These are phyloP conservation scores for Ahaetulla prasina DNA, from an alignment of 2,113 vertebrate species.

Conservation along the genomic window DNA sequence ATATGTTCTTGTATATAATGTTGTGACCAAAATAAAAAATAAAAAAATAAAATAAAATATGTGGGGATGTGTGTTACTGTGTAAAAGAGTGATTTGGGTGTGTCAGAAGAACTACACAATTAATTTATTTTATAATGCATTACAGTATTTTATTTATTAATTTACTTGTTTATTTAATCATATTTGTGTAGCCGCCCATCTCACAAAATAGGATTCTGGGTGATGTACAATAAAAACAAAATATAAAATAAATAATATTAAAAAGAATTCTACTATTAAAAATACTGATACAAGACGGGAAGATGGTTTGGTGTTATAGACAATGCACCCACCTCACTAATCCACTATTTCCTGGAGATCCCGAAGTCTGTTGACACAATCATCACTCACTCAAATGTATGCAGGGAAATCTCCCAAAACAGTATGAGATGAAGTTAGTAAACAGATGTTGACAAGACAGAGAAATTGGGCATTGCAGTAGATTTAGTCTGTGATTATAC, in stretches of 20 bases:
- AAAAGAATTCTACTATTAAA: background rate
- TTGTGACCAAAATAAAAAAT: no score
- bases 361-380: background rate
- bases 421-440: background rate
- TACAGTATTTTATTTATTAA: background rate
- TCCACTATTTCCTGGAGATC: background rate
- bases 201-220: background rate
- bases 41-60: no score
- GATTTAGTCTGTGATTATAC: background rate
- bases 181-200: background rate
- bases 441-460: background rate
- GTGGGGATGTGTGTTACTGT: background rate
- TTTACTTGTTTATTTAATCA: background rate
- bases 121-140: background rate
- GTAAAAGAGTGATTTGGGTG: background rate
- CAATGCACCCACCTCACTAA: background rate
- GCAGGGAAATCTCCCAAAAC: background rate
- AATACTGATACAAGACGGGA: background rate
- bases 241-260: background rate
- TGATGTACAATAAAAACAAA: background rate
- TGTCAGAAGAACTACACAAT: background rate
- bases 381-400: background rate
- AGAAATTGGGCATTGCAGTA: background rate
- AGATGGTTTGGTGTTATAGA: background rate
- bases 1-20: no score